Base-by-base conservation (phyloP, 2,888 invertebrate genomes). In the Epinotia ramella region DNA sequence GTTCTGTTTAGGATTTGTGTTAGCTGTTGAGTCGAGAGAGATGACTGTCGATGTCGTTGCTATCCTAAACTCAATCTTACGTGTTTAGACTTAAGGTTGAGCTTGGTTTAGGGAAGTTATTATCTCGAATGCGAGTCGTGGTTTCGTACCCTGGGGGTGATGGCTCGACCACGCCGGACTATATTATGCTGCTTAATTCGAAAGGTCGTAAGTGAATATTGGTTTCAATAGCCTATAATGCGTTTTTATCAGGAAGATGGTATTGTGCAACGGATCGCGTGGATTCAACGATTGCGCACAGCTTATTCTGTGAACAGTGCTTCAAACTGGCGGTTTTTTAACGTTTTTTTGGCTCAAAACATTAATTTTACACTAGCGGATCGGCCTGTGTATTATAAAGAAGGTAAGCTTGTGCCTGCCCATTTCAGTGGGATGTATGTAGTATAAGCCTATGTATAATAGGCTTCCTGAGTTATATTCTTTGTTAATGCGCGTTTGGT, bases 21-120 rank as follows among this genome's bases (percentile, higher is more conserved):
- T 71, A 71, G 75, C 66, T 85, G 91, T 90, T 89, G 90, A 91
- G 91, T 91, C 87, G 89, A 88, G 87, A 89, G 88, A 88, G 86
- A 83, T 80, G 81, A 84, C 84, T 77, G 78, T 79, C 68, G 76
- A 70, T 67, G 76, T 73, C 60, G 33, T 16, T 18, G 12, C 4
- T 64, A 78, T 40, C 28, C 77, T 12, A 84, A 76, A 78, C 49
- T 67, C 28, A 77, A 76, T 82, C 79, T 73, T 83, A 80, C n/a
- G 5, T 11, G 5, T 18, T 0, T 57, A 44, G 0, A 3, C 0
- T 59, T 65, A 81, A 77, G 76, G 84, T 84, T 77, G 73, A 64
- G 60, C 77, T 79, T 70, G 70, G 77, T 81, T 81, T 63, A 59
- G 24, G 0, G n/a, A n/a, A 12, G 46, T 70, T 65, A 68, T 66